Evolutionary conservation across 2,888 invertebrate species (phyloP).

Genomic region (Trichopoda pennipes): DNA sequence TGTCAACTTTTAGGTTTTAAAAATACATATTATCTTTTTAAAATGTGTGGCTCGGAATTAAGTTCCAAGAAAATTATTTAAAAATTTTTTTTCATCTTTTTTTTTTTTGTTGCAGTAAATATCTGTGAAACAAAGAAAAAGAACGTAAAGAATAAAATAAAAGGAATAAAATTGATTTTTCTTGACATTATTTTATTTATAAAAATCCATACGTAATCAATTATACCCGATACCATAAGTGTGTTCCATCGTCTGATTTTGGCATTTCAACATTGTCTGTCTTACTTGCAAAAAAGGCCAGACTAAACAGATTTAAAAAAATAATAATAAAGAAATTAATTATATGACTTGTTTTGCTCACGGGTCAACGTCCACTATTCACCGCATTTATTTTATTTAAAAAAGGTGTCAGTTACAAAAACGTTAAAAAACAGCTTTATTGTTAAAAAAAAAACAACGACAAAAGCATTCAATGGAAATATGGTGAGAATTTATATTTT

Average conservation of each 20-base stretch:
- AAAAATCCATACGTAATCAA: constrained; percentile 4
- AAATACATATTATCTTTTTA: too few relatives aligned
- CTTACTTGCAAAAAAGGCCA: constrained; percentile 19
- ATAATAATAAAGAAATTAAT: constrained; percentile 44
- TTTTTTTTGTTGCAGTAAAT: neutral
- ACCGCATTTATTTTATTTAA: neutral
- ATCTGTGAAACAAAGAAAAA: neutral
- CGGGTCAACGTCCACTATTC: constrained; percentile 55
- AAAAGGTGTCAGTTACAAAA: constrained; percentile 39
- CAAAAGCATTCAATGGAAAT: constrained; percentile 24
- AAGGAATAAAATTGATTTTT: neutral
- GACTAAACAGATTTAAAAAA: constrained; percentile 23
- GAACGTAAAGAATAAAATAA: neutral
- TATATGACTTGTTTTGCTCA: constrained; percentile 41
- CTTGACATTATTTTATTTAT: constrained; percentile 15
- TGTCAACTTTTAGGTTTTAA: too few relatives aligned
- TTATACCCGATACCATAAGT: constrained; percentile 33
- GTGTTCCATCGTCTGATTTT: constrained; percentile 43
- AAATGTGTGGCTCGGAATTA: too few relatives aligned
- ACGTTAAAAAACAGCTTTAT: constrained; percentile 23
- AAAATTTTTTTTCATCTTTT: neutral
- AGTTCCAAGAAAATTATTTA: neutral
- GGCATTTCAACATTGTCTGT: constrained; percentile 1
- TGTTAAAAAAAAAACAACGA: constrained; percentile 9
- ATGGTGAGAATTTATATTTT: neutral